Evolutionary conservation across 2,797 vertebrate genomes (phyloP), one percentile per base, ranked within the genome.

Genomic region (Paratrypauchen microcephalus): DNA sequence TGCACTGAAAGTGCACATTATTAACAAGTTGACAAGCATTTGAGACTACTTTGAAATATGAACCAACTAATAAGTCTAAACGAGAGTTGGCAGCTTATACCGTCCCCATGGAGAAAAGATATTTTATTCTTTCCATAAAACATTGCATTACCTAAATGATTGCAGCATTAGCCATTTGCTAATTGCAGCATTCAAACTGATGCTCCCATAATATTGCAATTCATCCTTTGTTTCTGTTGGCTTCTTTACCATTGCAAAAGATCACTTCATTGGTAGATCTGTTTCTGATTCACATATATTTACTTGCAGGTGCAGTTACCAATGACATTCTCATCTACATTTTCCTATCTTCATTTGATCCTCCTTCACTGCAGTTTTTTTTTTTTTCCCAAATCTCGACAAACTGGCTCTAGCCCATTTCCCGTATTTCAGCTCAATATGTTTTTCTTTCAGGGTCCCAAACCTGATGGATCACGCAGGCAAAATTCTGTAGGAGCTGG

Each of bases 381-480:
- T 73, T 74, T 80, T 84, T 67, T 73, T 74, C 79, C 77, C 75
- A 80, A 68, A 85, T 87, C 72, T 80, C 78, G 79, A 71, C 72
- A 59, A 79, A 73, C 24, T 73, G 70, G 69, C 60, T 71, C 74
- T 87, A 85, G 82, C 85, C 75, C 28, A 23, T 23, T 81, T 88
- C 83, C 82, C 73, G 75, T 78, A 75, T 73, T 71, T 85, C 58
- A 76, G 75, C 80, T 84, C 75, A 79, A 71, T 71, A 72, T 55
- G 62, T 60, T 75, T 45, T 70, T 75, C 78, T 83, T 86, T 82
- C 74, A 81, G 78, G 73, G 72, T 88, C 74, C 60, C 9, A 56
- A 61, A 79, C 81, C 63, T 72, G 73, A 83, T 86, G 79, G 83
- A 86, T 81, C 74, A 84, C 79, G 72, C 83, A 79, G 76, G 73